These are phyloP conservation scores for Vimba vimba DNA, from an alignment of 2,113 vertebrate genomes.

Conservation along the genomic window DNA sequence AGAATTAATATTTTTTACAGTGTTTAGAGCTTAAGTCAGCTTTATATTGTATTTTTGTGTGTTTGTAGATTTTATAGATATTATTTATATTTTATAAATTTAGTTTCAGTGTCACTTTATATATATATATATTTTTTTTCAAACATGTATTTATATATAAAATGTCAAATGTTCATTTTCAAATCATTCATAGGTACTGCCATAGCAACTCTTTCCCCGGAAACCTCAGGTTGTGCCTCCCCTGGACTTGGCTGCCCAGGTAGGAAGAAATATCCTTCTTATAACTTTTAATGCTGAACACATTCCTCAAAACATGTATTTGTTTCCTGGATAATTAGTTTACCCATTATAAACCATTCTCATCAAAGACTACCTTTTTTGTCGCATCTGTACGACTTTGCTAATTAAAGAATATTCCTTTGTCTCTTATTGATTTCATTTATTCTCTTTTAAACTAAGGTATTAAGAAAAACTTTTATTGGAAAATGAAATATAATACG, in stretches of 20 bases:
- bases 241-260: slow-evolving; percentile 88
- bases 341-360: background rate
- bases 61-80: background rate
- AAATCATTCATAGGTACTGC: slow-evolving; percentile 80
- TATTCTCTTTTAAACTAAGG: too few relatives aligned
- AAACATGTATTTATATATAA: slow-evolving; percentile 10
- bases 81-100: background rate
- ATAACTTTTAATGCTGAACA: background rate
- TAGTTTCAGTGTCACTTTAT: background rate
- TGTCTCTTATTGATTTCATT: background rate
- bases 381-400: background rate
- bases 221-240: slow-evolving; percentile 80
- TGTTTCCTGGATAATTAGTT: slow-evolving; percentile 7
- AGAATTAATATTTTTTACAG: background rate
- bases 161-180: slow-evolving; percentile 40
- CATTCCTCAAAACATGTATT: background rate
- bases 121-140: too few relatives aligned
- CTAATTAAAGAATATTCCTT: background rate
- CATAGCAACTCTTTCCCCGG: slow-evolving; percentile 73
- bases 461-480: background rate
- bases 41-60: too few relatives aligned
- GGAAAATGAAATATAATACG: background rate
- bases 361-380: background rate
- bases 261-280: slow-evolving; percentile 72
- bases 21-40: background rate